Evolutionary conservation across 2,888 invertebrate species (phyloP), one percentile per base, ranked within the genome.

Genomic region (Deilephila porcellus): DNA sequence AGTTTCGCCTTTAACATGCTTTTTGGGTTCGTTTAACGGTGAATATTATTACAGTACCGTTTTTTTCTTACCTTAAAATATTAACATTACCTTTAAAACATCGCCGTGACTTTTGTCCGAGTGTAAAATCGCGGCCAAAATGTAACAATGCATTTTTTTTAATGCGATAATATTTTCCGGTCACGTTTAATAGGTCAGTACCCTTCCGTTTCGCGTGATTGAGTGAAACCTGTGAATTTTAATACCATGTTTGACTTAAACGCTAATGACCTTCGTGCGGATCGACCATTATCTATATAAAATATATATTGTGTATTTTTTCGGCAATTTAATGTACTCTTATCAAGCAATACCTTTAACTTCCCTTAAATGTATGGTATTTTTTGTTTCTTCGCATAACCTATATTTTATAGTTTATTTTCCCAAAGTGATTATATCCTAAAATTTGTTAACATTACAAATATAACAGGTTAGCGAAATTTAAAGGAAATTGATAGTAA

Each of bases 161-260:
- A 60, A 34, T 71, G 75, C 74, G 77, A 76, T 74, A 60, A 71
- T 70, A 77, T 77, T 79, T 79, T 80, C 78, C 79, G 74, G 80
- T 79, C 78, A 79, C 82, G 76, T 76, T 75, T 75, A 67, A 67
- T 67, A 77, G 83, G 81, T 83, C 80, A 76, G 71, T 80, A 74
- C 75, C 83, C 84, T 82, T 82, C 78, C 82, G 80, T 79, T 82
- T 64, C 71, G 78, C 78, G 73, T 77, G 78, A 78, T 76, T 53
- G 64, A 74, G 34, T 71, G 76, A 71, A 74, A 74, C 71, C 34
- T 73, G 74, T 73, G 60, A 60, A 70, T 32, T 56, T 37, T 75
- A 25, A 71, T 70, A 37, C 64, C 1, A 20, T 45, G 64, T 64
- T 64, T 64, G 14, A 64, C 20, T 64, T 64, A 5, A 45, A 25